These are phyloP conservation scores for Agriopis leucophaearia DNA, from an alignment of 2,888 invertebrate species.

Conservation along the genomic window DNA sequence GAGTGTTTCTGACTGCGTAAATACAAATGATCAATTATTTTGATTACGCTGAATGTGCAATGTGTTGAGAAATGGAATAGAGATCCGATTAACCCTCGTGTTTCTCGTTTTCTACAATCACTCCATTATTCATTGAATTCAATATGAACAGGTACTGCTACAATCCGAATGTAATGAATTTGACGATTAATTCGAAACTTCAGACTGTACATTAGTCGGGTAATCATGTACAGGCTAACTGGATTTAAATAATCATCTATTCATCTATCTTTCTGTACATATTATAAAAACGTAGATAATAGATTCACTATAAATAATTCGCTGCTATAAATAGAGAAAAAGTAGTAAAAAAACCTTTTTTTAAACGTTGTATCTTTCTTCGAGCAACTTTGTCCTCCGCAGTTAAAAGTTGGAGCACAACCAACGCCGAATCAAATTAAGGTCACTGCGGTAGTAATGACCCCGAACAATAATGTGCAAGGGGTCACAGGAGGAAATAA, in stretches of 20 bases:
- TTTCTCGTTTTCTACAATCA: constrained; percentile 28
- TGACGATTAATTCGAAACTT: background rate
- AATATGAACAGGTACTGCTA: constrained; percentile 18
- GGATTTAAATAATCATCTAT: too few species aligned
- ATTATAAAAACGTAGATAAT: too few species aligned
- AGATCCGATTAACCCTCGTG: constrained; percentile 44
- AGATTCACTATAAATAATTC: too few species aligned
- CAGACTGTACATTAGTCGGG: too few species aligned
- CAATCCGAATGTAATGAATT: constrained; percentile 12
- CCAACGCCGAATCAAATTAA: constrained; percentile 46
- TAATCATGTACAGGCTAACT: too few species aligned
- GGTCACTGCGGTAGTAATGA: constrained; percentile 42
- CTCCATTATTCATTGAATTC: constrained; percentile 35
- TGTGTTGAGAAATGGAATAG: constrained; percentile 39
- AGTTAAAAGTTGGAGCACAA: constrained; percentile 37
- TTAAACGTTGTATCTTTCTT: background rate
- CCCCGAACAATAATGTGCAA: constrained; percentile 32
- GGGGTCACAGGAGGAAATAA: background rate
- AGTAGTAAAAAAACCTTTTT: too few species aligned
- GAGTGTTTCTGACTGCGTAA: too few species aligned
- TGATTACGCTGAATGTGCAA: background rate
- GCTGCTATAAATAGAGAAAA: too few species aligned
- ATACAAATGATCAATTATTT: too few species aligned
- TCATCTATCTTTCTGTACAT: too few species aligned
- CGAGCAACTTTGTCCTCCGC: constrained; percentile 31